These are phyloP conservation scores for Cerceris ruficornis DNA, from an alignment of 2,888 invertebrate species.

Conservation along the genomic window DNA sequence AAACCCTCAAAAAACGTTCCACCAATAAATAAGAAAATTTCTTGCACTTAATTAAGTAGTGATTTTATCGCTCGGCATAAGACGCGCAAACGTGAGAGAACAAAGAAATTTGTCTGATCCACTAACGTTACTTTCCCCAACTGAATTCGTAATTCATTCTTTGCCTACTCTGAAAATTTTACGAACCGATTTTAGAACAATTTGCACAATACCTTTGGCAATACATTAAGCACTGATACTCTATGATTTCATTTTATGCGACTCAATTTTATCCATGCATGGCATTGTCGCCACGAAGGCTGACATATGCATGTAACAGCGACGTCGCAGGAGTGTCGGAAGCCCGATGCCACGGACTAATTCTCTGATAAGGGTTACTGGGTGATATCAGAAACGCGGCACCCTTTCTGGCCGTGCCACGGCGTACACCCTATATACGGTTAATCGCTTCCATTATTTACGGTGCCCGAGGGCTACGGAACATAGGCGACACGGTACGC, in stretches of 20 bases:
- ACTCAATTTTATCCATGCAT: not conserved
- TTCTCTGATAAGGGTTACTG: slow-evolving; percentile 46
- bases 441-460: slow-evolving; percentile 62
- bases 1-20: too few species aligned
- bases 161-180: too few species aligned
- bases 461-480: slow-evolving; percentile 40
- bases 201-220: too few species aligned
- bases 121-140: not conserved
- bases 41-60: too few species aligned
- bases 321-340: slow-evolving; percentile 10
- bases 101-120: not conserved
- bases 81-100: too few species aligned
- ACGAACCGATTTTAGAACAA: too few species aligned
- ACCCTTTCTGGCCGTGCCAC: slow-evolving; percentile 49
- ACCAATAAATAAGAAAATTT: too few species aligned
- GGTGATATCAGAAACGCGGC: slow-evolving; percentile 43
- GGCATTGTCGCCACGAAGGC: slow-evolving; percentile 7
- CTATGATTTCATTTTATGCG: not conserved
- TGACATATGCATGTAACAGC: slow-evolving; percentile 7
- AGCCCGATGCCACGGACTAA: slow-evolving; percentile 43
- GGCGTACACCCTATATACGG: slow-evolving; percentile 47
- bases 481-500: slow-evolving; percentile 20
- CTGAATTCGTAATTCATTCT: not conserved
- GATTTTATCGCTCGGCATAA: too few species aligned
- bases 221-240: not conserved